These are phyloP conservation scores for Mycalesis mineus DNA, from an alignment of 2,888 invertebrate genomes.

Conservation along the genomic window DNA sequence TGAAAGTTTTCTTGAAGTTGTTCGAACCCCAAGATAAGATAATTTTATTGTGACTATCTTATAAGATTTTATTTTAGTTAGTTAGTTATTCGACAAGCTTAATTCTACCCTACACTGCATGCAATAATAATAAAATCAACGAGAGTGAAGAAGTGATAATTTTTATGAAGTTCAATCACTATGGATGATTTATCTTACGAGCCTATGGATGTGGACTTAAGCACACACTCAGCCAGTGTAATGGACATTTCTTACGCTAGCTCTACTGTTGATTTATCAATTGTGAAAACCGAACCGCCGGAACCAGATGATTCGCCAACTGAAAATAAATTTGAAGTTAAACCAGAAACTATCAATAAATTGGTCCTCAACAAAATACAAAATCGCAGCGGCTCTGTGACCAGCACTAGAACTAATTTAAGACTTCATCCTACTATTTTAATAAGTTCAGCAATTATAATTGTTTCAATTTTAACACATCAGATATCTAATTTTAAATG, in stretches of 20 bases:
- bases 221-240: slow-evolving; percentile 48
- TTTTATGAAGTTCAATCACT: slow-evolving; percentile 1
- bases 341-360: slow-evolving; percentile 10
- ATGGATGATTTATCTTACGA: slow-evolving; percentile 46
- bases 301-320: background rate
- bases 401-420: background rate
- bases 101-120: too few relatives aligned
- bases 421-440: background rate
- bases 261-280: background rate
- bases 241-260: slow-evolving; percentile 51
- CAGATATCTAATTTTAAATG: slow-evolving; percentile 47
- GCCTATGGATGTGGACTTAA: slow-evolving; percentile 68
- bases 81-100: background rate
- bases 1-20: too few relatives aligned
- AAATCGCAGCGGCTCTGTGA: background rate
- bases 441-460: slow-evolving; percentile 30
- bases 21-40: too few relatives aligned
- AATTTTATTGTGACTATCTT: too few relatives aligned
- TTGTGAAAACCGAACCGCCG: slow-evolving; percentile 7
- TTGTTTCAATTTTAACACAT: slow-evolving; percentile 42
- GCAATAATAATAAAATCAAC: background rate
- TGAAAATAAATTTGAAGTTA: background rate
- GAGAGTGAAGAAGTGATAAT: background rate
- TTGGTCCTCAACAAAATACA: slow-evolving; percentile 1
- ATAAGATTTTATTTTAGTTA: too few relatives aligned